These are phyloP conservation scores for Acipenser oxyrinchus DNA, from an alignment of 2,797 vertebrate genomes.

Conservation along the genomic window DNA sequence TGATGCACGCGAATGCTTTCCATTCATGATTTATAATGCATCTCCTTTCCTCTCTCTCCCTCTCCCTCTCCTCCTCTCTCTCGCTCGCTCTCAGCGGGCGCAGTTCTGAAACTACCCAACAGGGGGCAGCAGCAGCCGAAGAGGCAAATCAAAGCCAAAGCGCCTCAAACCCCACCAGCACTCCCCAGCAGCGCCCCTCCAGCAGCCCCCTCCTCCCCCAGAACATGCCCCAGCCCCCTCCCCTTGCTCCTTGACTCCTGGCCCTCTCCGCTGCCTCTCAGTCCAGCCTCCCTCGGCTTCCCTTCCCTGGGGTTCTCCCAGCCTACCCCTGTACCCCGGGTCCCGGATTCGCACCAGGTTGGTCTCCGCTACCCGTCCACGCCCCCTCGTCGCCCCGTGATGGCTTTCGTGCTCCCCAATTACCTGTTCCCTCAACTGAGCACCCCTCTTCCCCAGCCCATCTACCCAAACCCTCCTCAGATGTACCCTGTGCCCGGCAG, in stretches of 20 bases:
- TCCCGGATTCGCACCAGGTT: conserved; percentile 23
- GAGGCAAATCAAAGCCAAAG: conserved; percentile 71
- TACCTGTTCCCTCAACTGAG: conserved; percentile 67
- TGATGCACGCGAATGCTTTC: too few species aligned
- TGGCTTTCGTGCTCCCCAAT: conserved; percentile 79
- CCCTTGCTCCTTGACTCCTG: conserved; percentile 49
- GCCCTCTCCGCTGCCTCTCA: conserved; percentile 61
- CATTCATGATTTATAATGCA: too few species aligned
- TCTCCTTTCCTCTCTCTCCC: neutral
- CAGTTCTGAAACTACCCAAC: conserved; percentile 64
- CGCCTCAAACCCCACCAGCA: conserved; percentile 71
- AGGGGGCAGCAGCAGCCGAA: conserved; percentile 45
- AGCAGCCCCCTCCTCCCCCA: conserved; percentile 28
- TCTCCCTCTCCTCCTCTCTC: neutral
- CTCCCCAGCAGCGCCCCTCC: conserved; percentile 22
- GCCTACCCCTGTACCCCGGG: conserved; percentile 61
- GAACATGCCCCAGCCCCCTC: conserved; percentile 34
- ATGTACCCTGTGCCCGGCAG: conserved; percentile 30
- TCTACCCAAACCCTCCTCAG: conserved; percentile 56
- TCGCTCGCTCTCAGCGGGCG: conserved; percentile 54
- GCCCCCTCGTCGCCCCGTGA: conserved; percentile 48
- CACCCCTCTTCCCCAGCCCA: conserved; percentile 40
- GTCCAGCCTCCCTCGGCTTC: conserved; percentile 50
- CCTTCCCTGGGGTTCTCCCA: conserved; percentile 67
- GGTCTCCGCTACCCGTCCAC: conserved; percentile 42